Evolutionary conservation across 2,888 invertebrate species (phyloP).

Genomic region (Abrostola tripartita): DNA sequence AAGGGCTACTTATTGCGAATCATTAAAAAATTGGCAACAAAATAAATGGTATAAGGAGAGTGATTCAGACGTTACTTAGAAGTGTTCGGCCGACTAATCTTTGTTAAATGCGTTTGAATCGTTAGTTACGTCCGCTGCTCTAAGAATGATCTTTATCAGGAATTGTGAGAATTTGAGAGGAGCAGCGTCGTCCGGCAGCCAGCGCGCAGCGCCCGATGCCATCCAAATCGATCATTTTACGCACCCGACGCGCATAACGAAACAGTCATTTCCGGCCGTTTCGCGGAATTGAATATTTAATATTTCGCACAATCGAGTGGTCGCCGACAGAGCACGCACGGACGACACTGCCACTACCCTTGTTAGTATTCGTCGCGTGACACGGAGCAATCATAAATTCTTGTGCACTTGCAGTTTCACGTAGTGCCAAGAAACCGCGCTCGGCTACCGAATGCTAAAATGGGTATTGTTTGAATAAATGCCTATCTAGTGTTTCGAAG

Average conservation of each 20-base stretch:
- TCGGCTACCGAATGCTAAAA: slow-evolving; percentile 83
- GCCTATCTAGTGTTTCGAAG: slow-evolving; percentile 52
- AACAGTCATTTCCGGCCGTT: slow-evolving; percentile 82
- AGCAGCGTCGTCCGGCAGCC: slow-evolving; percentile 35
- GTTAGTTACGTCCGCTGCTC: slow-evolving; percentile 59
- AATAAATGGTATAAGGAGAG: slow-evolving; percentile 46
- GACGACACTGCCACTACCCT: slow-evolving; percentile 67
- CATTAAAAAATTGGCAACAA: slow-evolving; percentile 46
- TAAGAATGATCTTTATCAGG: slow-evolving; percentile 73
- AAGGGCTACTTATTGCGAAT: slow-evolving; percentile 7
- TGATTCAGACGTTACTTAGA: slow-evolving; percentile 59
- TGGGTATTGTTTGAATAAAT: slow-evolving; percentile 72
- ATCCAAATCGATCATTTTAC: slow-evolving; percentile 82
- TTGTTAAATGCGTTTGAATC: slow-evolving; percentile 54
- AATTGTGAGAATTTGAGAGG: slow-evolving; percentile 68
- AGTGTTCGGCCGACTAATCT: slow-evolving; percentile 56
- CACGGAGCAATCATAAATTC: slow-evolving; percentile 82
- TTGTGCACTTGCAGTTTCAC: slow-evolving; percentile 87
- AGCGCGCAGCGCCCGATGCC: slow-evolving; percentile 64
- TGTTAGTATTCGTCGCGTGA: slow-evolving; percentile 83
- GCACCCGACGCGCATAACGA: slow-evolving; percentile 82
- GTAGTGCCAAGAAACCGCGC: slow-evolving; percentile 82
- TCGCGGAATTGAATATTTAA: slow-evolving; percentile 80
- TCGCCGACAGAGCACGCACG: slow-evolving; percentile 71
- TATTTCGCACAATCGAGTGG: slow-evolving; percentile 75